Base-by-base conservation (phyloP, 2,888 invertebrate genomes). In the Apodemia hepburni region DNA sequence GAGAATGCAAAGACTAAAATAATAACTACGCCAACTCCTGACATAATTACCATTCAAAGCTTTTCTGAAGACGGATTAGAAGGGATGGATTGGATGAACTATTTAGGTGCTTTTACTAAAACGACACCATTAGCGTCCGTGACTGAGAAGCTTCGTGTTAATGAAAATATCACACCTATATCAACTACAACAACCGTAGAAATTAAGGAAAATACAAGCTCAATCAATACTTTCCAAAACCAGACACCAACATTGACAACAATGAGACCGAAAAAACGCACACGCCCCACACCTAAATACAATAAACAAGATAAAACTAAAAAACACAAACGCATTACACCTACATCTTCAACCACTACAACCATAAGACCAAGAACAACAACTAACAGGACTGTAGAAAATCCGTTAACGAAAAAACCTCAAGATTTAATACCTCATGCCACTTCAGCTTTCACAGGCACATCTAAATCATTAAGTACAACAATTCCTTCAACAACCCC, bases 91-190 rank as follows among this genome's bases (percentile, higher is more conserved):
- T 89, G 88, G 88, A 83, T 83, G 8, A 85, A 84, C 64, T 64
- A 87, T 67, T 72, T 91, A 63, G 80, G 83, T 60, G 85, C 87
- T 22, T 86, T 89, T 68, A 77, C 80, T 35, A 87, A 83, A 76
- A 90, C 89, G 8, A 87, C 87, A n/a, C 89, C 89, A 9, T 85
- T 87, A 82, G 78, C 73, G 18, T 73, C 81, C 0, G 71, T 81
- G 42, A 83, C 75, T 66, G 76, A 76, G 17, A 77, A 71, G 60
- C 47, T 63, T 42, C 75, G 67, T 62, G 57, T 64, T 33, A 68
- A 68, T 22, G 79, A 77, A 70, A 77, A 69, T 29, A 79, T 73
- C 12, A 66, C 66, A 7, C 61, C 61, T 15, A 68, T 3, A 27
- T 8, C 68, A 15, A 72, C 73, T 15, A 74, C 76, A 3, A 77